Evolutionary conservation across 2,113 vertebrate species (phyloP), one percentile per base, ranked within the genome.

Genomic region (Brachirus orientalis): DNA sequence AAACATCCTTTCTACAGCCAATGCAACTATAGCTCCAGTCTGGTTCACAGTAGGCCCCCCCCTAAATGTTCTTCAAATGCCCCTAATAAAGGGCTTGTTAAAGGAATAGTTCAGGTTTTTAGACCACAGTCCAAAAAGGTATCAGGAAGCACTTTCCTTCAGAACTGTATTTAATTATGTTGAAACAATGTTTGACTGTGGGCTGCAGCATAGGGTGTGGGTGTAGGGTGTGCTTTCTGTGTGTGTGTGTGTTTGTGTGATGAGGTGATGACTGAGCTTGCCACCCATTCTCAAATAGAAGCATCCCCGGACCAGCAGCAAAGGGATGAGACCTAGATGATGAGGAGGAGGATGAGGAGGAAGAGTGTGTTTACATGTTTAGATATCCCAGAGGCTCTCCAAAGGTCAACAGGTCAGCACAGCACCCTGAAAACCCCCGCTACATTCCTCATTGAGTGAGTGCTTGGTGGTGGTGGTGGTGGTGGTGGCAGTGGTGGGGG

Each of bases 401-500:
- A 50, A 89, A 94, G 94, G 94, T 95, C 93, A 94, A 92, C 93
- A 94, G 94, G 92, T 93, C 94, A 91, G 72, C n/a, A 0, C 68
- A 48, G 80, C 56, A 89, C 86, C 77, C 62, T 41, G 72, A 70
- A 35, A 71, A 63, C 40, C 53, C 51, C 40, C 17, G 36, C 73
- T 60, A 79, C 86, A 92, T 92, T 92, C 89, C 84, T 76, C 68
- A 72, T 69, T 73, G n/a, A n/a, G n/a, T n/a, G n/a, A n/a, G n/a
- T n/a, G n/a, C n/a, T n/a, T n/a, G n/a, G n/a, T n/a, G n/a, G 70
- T 71, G 70, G 59, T 60, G 10, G 45, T 33, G 38, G 7, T 19
- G 37, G 69, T 56, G 62, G 66, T 54, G 50, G 56, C 37, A 64
- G 56, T 54, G 40, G 41, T 62, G 44, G 38, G 36, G 48, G n/a